A percentile compares a stretch with the other conserved stretches of the same genome.
phyloP scores from a whole-genome alignment of 1,140 invertebrate genomes.

The Musca vetustissima region DNA sequence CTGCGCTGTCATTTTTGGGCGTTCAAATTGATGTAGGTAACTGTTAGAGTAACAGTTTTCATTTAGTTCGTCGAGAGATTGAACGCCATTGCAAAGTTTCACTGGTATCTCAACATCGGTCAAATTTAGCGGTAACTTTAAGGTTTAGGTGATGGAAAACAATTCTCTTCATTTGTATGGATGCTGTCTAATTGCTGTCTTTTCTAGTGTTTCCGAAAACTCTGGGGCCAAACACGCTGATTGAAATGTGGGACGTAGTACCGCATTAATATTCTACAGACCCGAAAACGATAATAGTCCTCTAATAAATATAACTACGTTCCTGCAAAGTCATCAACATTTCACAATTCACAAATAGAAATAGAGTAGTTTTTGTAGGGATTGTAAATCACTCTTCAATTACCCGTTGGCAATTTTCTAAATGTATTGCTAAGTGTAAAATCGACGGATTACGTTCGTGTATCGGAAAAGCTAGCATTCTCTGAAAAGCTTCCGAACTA shows the following conservation, averaged over 20 bases:
- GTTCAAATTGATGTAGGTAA: background rate
- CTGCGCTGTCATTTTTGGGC: background rate
- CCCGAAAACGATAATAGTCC: background rate
- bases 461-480: too few relatives aligned
- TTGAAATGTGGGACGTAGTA: background rate
- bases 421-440: background rate
- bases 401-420: slow-evolving; percentile 41
- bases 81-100: background rate
- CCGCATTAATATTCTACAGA: background rate
- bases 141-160: background rate
- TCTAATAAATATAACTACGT: slow-evolving; percentile 8
- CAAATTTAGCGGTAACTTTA: background rate
- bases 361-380: background rate
- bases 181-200: background rate
- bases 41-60: slow-evolving; percentile 31
- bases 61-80: slow-evolving; percentile 15
- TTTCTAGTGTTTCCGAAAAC: background rate
- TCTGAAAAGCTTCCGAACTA: too few relatives aligned
- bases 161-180: background rate
- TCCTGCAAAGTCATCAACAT: slow-evolving; percentile 19
- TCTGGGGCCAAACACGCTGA: background rate
- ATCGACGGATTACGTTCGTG: slow-evolving; percentile 48
- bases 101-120: background rate
- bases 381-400: slow-evolving; percentile 34
- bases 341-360: slow-evolving; percentile 19